These are phyloP conservation scores for Noctilio leporinus DNA, from an alignment of 2,113 vertebrate species.

Conservation along the genomic window DNA sequence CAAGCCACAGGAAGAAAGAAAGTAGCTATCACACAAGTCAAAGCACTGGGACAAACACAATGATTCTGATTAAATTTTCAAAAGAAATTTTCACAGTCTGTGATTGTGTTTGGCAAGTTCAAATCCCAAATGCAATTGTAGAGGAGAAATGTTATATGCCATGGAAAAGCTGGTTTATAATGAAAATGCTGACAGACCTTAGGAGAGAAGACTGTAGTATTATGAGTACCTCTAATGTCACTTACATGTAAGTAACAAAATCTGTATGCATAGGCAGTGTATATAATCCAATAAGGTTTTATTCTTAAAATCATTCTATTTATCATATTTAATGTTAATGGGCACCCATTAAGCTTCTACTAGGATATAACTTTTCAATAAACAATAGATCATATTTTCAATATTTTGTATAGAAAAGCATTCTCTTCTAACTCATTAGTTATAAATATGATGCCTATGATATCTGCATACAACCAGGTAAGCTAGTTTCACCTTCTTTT, in stretches of 20 bases:
- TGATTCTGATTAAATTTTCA: conserved; percentile 40
- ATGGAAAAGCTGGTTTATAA: conserved; percentile 37
- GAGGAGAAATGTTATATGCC: conserved; percentile 4
- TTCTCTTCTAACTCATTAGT: neutral
- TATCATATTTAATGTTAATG: neutral
- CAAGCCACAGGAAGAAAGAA: conserved; percentile 43
- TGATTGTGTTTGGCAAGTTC: conserved; percentile 41
- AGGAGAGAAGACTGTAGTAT: neutral
- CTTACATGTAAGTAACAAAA: neutral
- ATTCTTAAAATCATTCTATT: neutral
- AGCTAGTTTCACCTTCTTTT: neutral
- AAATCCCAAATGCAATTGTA: conserved; percentile 51
- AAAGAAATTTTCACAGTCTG: conserved; percentile 40
- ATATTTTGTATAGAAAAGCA: neutral
- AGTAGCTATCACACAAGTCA: conserved; percentile 14
- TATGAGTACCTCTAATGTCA: neutral
- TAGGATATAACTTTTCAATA: neutral
- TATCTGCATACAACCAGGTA: neutral
- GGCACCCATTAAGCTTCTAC: neutral
- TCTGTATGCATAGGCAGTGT: neutral
- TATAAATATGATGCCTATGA: neutral
- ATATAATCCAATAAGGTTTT: neutral
- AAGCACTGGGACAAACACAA: conserved; percentile 25
- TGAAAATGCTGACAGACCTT: conserved; percentile 53
- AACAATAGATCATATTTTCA: neutral